These are phyloP conservation scores for Micronycteris hirsuta DNA, from an alignment of 2,113 vertebrate species.

Conservation along the genomic window DNA sequence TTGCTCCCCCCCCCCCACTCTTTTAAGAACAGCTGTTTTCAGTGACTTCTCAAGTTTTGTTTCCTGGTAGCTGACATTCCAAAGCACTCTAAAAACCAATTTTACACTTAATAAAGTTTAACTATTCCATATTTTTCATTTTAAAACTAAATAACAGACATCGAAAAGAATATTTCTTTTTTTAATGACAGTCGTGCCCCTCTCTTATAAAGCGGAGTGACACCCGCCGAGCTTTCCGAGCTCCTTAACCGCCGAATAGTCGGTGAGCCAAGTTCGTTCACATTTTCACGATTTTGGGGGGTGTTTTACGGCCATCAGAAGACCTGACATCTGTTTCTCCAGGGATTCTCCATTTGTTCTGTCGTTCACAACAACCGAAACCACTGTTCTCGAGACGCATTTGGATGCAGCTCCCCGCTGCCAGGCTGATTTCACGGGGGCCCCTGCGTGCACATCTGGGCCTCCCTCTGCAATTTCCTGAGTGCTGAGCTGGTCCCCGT, in stretches of 20 bases:
- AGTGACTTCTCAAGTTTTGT: conserved; percentile 65
- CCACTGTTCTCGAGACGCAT: conserved; percentile 70
- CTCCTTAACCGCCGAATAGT: conserved; percentile 64
- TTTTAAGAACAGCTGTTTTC: conserved; percentile 56
- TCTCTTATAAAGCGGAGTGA: conserved; percentile 68
- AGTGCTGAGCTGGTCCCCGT: background rate
- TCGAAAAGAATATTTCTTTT: conserved; percentile 72
- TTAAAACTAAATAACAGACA: conserved; percentile 80
- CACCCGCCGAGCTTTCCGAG: conserved; percentile 55
- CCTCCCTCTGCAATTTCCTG: conserved; percentile 30
- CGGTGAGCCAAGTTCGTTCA: conserved; percentile 67
- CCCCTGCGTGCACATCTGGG: background rate
- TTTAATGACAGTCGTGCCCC: conserved; percentile 67
- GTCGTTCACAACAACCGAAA: conserved; percentile 73
- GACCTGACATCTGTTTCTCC: conserved; percentile 78
- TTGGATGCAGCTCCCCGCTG: conserved; percentile 71
- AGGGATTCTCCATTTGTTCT: conserved; percentile 72
- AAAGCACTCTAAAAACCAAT: conserved; percentile 76
- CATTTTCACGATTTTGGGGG: conserved; percentile 62
- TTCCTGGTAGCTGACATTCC: conserved; percentile 68
- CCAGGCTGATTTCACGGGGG: conserved; percentile 62
- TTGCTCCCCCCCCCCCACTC: rapidly evolving
- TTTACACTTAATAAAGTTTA: conserved; percentile 86
- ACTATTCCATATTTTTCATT: conserved; percentile 82
- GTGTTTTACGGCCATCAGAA: conserved; percentile 72